Evolutionary conservation across 2,797 vertebrate genomes (phyloP), one percentile per base, ranked within the genome.

Genomic region (Amblyraja radiata): DNA sequence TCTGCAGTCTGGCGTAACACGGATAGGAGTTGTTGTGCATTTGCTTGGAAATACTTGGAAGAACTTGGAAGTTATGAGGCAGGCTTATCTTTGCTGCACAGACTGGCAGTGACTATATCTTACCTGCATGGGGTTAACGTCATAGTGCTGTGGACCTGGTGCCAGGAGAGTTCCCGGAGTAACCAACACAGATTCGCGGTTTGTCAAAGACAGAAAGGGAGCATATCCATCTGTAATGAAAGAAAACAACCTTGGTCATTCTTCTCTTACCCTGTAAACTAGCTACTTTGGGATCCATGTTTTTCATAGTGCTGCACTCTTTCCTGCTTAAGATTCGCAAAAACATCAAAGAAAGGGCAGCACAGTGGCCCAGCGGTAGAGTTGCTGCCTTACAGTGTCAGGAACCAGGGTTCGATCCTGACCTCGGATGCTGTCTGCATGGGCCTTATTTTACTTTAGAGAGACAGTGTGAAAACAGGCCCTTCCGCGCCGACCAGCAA

Each of bases 111-210:
- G 86, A 61, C n/a, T 93, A 63, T 32, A 90, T 93, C 93, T 93
- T 94, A 96, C 96, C 95, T 95, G 95, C 80, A 93, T 63, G 94
- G 93, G 93, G 32, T 93, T 94, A 93, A 96, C 79, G 84, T 95
- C 94, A 94, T 96, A 96, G 90, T 95, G 65, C 78, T 94, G 96
- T 93, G 95, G 96, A 68, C 96, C 96, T 83, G 96, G 96, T 93
- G 93, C 28, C 91, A 93, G 93, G 9, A 94, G 94, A 76, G 93
- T 58, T 25, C 93, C 77, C 5, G 63, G 93, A 93, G 93, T 1
- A 94, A 39, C 86, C 92, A 94, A 94, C 84, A 78, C 1, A 93
- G 93, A 94, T 83, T 94, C 90, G 94, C 95, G 94, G 76, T 92
- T 93, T 94, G 94, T 83, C 93, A 94, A 93, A 94, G 96, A 96